These are phyloP conservation scores for Aporophyla lueneburgensis DNA, from an alignment of 2,888 invertebrate genomes.

Conservation along the genomic window DNA sequence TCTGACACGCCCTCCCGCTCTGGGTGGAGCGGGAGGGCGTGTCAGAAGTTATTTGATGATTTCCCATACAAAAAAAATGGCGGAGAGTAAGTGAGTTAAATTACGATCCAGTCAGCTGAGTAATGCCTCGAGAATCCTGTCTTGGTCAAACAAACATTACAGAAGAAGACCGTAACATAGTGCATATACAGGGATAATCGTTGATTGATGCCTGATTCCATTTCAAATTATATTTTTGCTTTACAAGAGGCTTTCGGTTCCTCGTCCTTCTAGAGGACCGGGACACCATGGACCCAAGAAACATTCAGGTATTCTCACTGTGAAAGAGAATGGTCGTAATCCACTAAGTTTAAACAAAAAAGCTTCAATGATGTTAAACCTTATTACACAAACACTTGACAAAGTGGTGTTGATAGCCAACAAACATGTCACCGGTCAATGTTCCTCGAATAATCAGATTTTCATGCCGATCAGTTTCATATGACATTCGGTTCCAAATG, in stretches of 20 bases:
- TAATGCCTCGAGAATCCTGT: background rate
- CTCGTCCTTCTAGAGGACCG: too few species aligned
- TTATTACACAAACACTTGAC: conserved; percentile 1
- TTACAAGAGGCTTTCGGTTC: too few species aligned
- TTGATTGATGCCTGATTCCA: too few species aligned
- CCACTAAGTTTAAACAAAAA: background rate
- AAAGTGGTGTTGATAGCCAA: conserved; percentile 11
- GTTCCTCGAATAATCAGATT: conserved; percentile 36
- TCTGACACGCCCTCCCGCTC: too few species aligned
- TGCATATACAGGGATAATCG: too few species aligned
- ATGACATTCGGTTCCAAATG: conserved; percentile 63
- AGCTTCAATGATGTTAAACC: background rate
- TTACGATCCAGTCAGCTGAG: background rate
- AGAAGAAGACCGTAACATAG: background rate
- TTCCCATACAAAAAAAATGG: too few species aligned
- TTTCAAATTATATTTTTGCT: too few species aligned
- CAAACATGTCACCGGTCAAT: conserved; percentile 16
- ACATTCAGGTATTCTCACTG: too few species aligned
- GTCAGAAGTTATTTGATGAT: too few species aligned
- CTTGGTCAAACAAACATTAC: too few species aligned
- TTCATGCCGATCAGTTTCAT: conserved; percentile 48
- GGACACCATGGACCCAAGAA: too few species aligned
- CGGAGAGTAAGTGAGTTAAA: background rate
- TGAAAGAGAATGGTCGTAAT: background rate
- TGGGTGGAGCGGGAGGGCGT: too few species aligned